Conservation (phyloP, 2,113 vertebrate species). For the Corvus cornix region DNA sequence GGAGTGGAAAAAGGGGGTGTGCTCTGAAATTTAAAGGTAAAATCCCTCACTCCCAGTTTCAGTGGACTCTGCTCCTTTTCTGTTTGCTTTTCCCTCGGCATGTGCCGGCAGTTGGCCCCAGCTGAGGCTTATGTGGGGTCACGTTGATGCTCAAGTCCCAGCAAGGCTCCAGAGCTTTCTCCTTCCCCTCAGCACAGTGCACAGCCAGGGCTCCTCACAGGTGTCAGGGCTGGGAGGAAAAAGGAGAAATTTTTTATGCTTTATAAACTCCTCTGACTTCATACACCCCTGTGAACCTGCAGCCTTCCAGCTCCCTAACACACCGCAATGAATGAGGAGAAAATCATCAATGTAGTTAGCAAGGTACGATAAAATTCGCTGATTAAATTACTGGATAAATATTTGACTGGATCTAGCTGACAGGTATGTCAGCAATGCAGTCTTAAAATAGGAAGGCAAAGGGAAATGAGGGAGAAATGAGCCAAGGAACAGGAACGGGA, state of each 20-base stretch:
- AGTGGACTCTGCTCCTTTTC: neutral
- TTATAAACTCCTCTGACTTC: neutral
- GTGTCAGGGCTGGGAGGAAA: neutral
- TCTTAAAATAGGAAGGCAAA: constrained; percentile 53
- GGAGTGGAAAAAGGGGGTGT: neutral
- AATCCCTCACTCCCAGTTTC: neutral
- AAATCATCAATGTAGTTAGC: constrained; percentile 11
- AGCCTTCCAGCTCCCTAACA: neutral
- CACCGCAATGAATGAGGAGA: neutral
- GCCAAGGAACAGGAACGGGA: constrained; percentile 43
- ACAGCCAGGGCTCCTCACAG: neutral
- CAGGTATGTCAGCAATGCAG: constrained; percentile 20
- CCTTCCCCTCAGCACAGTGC: neutral
- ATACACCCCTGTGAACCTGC: neutral
- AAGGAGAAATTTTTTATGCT: neutral
- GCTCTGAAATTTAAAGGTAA: neutral
- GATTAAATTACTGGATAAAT: constrained; percentile 47
- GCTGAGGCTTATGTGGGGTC: neutral
- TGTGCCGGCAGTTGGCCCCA: neutral
- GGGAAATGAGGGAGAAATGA: constrained; percentile 50
- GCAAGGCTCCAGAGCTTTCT: neutral
- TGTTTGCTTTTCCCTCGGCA: neutral
- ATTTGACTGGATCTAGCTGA: constrained; percentile 40
- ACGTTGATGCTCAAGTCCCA: neutral
- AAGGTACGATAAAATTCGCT: constrained; percentile 9